Percentiles rank a stretch among this genome's conserved stretches.
Conservation (phyloP, 2,797 vertebrate species). For the Semaprochilodus insignis region DNA sequence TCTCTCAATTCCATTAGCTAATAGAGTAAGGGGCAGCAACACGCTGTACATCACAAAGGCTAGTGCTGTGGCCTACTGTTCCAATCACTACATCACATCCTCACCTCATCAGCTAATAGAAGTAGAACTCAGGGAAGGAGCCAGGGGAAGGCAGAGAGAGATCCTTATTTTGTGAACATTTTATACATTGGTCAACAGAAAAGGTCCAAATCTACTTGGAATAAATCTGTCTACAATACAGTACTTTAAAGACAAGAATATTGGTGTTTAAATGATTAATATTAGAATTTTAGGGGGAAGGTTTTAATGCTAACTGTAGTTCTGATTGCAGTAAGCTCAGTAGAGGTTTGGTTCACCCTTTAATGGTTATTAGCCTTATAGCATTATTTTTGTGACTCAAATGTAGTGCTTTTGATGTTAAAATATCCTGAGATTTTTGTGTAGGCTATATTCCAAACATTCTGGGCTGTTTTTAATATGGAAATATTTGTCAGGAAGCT, state of each 20-base stretch:
- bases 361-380: not conserved
- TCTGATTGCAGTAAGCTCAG: not conserved
- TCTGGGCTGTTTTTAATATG: not conserved
- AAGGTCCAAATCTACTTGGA: not conserved
- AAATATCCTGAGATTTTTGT: not conserved
- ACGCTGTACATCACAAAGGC: slow-evolving; percentile 40
- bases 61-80: slow-evolving; percentile 53
- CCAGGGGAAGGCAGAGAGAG: not conserved
- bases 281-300: too few relatives aligned
- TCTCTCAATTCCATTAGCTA: slow-evolving; percentile 54
- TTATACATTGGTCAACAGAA: not conserved
- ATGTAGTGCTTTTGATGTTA: not conserved
- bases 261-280: too few relatives aligned
- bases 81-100: slow-evolving; percentile 70
- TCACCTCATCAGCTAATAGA: slow-evolving; percentile 69
- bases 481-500: slow-evolving; percentile 37
- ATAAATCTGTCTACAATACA: not conserved
- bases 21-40: slow-evolving; percentile 29
- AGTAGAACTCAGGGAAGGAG: slow-evolving; percentile 61
- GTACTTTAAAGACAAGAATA: not conserved
- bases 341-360: not conserved
- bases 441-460: not conserved
- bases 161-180: not conserved
- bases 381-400: not conserved
- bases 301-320: not conserved